These are phyloP conservation scores for Sinella curviseta DNA, from an alignment of 1,140 invertebrate genomes.

Conservation along the genomic window DNA sequence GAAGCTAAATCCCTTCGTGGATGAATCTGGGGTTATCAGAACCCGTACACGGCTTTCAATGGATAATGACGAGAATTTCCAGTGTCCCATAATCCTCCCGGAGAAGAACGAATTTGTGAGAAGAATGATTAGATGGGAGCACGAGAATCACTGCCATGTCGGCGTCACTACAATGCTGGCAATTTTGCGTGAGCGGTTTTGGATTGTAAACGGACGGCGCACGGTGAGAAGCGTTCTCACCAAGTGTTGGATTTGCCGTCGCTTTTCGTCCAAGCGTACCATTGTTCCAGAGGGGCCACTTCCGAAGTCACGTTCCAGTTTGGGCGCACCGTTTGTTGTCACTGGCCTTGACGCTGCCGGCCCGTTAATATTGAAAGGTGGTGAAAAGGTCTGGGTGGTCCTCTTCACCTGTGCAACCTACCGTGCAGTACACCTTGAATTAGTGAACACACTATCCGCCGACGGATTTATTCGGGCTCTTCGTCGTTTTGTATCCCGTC, in stretches of 20 bases:
- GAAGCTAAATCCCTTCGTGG: background rate
- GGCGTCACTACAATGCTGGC: slow-evolving; percentile 3
- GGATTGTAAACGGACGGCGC: slow-evolving; percentile 26
- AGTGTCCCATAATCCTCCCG: background rate
- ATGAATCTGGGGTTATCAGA: background rate
- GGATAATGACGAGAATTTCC: background rate
- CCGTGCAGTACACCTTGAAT: too few relatives aligned
- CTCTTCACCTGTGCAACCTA: too few relatives aligned
- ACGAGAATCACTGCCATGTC: background rate
- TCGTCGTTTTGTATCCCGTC: too few relatives aligned
- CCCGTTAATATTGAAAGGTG: too few relatives aligned
- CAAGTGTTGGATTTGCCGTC: background rate
- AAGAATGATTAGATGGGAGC: background rate
- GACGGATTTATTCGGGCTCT: too few relatives aligned
- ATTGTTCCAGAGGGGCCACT: background rate
- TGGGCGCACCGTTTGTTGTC: too few relatives aligned
- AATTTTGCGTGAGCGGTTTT: slow-evolving; percentile 21
- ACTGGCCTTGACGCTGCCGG: too few relatives aligned
- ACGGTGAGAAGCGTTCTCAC: slow-evolving; percentile 1
- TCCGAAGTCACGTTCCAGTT: background rate
- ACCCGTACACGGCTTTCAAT: background rate
- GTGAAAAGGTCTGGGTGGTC: too few relatives aligned
- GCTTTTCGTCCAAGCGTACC: too few relatives aligned
- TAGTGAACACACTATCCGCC: too few relatives aligned
- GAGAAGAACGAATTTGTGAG: slow-evolving; percentile 1